These are phyloP conservation scores for Alviniconcha strummeri DNA, from an alignment of 2,888 invertebrate genomes.

Conservation along the genomic window DNA sequence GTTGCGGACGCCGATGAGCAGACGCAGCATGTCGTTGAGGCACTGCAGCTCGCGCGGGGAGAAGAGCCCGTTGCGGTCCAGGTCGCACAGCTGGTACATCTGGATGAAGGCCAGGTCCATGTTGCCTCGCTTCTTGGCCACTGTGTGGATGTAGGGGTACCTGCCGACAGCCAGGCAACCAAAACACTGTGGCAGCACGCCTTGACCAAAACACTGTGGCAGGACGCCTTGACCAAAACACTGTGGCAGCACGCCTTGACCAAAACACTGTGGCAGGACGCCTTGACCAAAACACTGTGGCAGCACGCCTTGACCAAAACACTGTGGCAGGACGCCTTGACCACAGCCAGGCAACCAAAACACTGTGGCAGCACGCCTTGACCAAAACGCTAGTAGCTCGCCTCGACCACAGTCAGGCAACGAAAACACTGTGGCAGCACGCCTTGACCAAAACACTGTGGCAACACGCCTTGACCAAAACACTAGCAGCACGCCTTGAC, in stretches of 20 bases:
- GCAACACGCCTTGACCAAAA: no score
- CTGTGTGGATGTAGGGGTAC: slow-evolving; percentile 11
- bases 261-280: no score
- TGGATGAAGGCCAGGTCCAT: slow-evolving; percentile 43
- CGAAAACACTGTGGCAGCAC: not conserved
- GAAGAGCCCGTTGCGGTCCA: slow-evolving; percentile 38
- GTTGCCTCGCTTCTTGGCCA: slow-evolving; percentile 33
- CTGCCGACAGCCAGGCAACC: not conserved
- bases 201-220: no score
- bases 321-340: no score
- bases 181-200: not conserved
- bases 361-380: not conserved
- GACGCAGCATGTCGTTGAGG: slow-evolving; percentile 31
- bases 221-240: no score
- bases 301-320: no score
- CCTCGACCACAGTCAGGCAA: not conserved
- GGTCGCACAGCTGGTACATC: slow-evolving; percentile 43
- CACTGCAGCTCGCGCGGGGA: slow-evolving; percentile 36
- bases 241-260: no score
- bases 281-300: no score
- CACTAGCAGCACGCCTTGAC: no score
- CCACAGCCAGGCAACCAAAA: no score
- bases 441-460: no score
- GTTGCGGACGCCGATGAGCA: slow-evolving; percentile 33
- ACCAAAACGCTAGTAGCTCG: no score